Evolutionary conservation across 2,113 vertebrate genomes (phyloP), one percentile per base, ranked within the genome.

Genomic region (Gila orcuttii): DNA sequence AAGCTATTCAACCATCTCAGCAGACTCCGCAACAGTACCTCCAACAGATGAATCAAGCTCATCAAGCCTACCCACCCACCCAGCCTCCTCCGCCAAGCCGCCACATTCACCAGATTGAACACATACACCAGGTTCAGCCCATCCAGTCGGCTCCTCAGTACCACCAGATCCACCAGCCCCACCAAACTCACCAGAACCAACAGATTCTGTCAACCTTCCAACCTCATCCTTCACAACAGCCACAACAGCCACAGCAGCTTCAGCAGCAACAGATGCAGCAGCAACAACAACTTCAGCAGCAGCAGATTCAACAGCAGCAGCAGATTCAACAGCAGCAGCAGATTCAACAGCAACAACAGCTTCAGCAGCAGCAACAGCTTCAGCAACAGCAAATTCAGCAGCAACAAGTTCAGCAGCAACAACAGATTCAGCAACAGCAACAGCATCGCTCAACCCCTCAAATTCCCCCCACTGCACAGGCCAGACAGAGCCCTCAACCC

Each of bases 81-180:
- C 94, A 93, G 81, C 91, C 94, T 2, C 92, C 89, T 59, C 92
- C 89, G 2, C 90, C 93, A 86, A 88, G 90, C 75, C 92, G 92
- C 77, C 94, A 94, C 87, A 92, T 94, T 36, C 93, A 93, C 13
- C 93, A 94, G 21, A 93, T 95, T 7, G 87, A 95, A 88, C 94
- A 93, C 62, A 89, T 92, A 74, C 93, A 93, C 79, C 91, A 92
- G 83, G 90, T 92, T 25, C 93, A 95, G 84, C 92, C 92, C 8
- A 74, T 84, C 3, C 89, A 88, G 75, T 79, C 84, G 39, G 73
- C 88, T 52, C 87, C 92, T 92, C 86, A 69, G 91, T 95, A 69
- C 91, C 94, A 90, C 62, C 93, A 93, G 17, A 94, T 95, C 71
- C 95, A 95, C 73, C 83, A 87, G 45, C 93, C 95, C 0, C 91